These are phyloP conservation scores for Lutra lutra DNA, from an alignment of 2,797 vertebrate genomes.

Conservation along the genomic window DNA sequence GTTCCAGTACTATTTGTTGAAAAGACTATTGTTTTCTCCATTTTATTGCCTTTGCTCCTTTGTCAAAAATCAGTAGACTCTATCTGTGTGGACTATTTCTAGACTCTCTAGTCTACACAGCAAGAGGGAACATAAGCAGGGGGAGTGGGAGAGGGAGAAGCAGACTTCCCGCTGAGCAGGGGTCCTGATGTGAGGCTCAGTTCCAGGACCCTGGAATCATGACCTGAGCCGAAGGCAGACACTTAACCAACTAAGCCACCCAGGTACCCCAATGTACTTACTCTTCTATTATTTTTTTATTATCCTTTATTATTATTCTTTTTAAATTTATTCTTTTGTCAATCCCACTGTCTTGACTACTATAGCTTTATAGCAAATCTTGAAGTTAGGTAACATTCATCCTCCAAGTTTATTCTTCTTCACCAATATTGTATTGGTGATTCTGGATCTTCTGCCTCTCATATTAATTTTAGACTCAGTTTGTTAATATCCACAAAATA, in stretches of 20 bases:
- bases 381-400: neutral
- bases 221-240: too few species aligned
- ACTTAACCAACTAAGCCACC: too few species aligned
- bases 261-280: neutral
- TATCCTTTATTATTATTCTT: neutral
- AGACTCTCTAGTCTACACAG: neutral
- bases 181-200: too few species aligned
- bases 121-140: too few species aligned
- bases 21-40: neutral
- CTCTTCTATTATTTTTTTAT: neutral
- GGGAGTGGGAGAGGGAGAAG: too few species aligned
- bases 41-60: neutral
- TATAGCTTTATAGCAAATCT: neutral
- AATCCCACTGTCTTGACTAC: neutral
- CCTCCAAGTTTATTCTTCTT: neutral
- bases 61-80: neutral
- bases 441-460: neutral
- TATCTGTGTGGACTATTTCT: neutral
- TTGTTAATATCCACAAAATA: neutral
- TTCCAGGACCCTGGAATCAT: too few species aligned
- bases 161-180: too few species aligned
- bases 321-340: neutral
- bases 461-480: neutral
- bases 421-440: neutral
- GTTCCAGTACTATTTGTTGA: neutral